phyloP scores from a whole-genome alignment of 2,113 vertebrate species.

The Eclectus roratus region DNA sequence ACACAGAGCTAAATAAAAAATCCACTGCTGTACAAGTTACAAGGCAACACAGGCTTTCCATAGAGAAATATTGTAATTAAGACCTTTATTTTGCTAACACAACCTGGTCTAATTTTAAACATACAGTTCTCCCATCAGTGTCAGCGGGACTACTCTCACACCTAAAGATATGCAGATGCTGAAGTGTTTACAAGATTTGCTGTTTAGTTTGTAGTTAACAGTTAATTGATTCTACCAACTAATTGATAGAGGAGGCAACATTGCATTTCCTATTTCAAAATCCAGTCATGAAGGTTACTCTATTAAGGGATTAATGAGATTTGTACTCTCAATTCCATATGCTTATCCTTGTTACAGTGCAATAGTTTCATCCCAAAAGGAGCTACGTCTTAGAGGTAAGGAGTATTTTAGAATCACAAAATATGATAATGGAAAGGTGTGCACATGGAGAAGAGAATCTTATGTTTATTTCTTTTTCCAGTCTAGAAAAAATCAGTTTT shows the following conservation, averaged over 20 bases:
- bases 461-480: neutral
- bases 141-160: neutral
- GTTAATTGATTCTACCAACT: slow-evolving; percentile 17
- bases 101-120: neutral
- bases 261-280: slow-evolving; percentile 18
- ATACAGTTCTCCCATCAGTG: neutral
- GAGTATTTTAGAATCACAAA: neutral
- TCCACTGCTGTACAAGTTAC: neutral
- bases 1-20: neutral
- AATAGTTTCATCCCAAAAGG: neutral
- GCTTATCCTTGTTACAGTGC: neutral
- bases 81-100: neutral
- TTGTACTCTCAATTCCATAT: neutral
- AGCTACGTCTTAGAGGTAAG: neutral
- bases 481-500: neutral
- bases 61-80: neutral
- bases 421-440: neutral
- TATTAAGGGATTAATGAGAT: slow-evolving; percentile 12
- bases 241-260: slow-evolving; percentile 21
- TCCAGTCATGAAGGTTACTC: neutral
- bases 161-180: slow-evolving; percentile 1
- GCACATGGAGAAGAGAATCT: neutral
- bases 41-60: neutral
- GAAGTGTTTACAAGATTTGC: neutral
- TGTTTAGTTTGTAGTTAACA: slow-evolving; percentile 20